phyloP scores from a whole-genome alignment of 2,888 invertebrate genomes.

The Xanthostigma xanthostigma region DNA sequence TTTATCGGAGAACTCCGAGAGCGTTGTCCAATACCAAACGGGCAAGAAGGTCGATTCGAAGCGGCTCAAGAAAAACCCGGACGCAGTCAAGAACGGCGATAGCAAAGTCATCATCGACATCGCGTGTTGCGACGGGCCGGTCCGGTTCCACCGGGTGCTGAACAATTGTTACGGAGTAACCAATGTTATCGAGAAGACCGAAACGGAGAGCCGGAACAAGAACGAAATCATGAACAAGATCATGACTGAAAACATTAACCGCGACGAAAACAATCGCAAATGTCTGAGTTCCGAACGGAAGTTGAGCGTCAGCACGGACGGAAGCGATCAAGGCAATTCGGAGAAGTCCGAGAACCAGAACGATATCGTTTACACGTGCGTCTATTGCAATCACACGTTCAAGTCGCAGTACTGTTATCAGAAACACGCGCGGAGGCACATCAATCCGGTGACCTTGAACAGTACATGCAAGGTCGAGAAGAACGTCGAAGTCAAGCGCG shows the following conservation, averaged over 20 bases:
- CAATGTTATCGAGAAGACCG: constrained; percentile 18
- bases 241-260: constrained; percentile 27
- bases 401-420: constrained; percentile 77
- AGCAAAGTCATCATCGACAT: constrained; percentile 60
- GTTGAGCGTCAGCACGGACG: constrained; percentile 7
- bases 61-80: constrained; percentile 8
- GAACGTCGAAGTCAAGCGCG: constrained; percentile 29
- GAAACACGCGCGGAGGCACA: constrained; percentile 56
- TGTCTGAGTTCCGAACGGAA: constrained; percentile 13
- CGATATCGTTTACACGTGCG: constrained; percentile 40
- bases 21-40: constrained; percentile 14
- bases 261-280: constrained; percentile 25
- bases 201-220: constrained; percentile 20
- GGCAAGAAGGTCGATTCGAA: background rate
- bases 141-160: constrained; percentile 68
- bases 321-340: constrained; percentile 12
- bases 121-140: constrained; percentile 86
- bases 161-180: constrained; percentile 59
- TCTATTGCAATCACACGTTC: constrained; percentile 65
- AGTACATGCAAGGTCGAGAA: constrained; percentile 12
- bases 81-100: constrained; percentile 13
- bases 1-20: constrained; percentile 11
- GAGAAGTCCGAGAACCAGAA: constrained; percentile 9
- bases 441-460: constrained; percentile 43
- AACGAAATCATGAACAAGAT: constrained; percentile 26